Evolutionary conservation across 2,797 vertebrate species (phyloP).

Genomic region (Labeo calbasu): DNA sequence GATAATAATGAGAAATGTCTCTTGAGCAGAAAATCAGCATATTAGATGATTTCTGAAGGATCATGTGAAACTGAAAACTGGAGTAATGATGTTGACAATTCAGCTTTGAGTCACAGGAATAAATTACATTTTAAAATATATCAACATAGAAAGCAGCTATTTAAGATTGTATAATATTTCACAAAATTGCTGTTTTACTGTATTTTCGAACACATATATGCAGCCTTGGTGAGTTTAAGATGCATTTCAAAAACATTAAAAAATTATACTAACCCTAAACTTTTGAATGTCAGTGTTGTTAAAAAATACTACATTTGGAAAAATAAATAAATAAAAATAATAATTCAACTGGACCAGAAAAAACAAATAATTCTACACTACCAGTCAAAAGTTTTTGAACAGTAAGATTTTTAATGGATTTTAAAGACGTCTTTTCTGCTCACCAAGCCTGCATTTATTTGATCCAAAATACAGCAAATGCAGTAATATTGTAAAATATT

Average conservation of each 20-base stretch:
- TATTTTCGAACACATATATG: background rate
- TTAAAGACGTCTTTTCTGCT: too few relatives aligned
- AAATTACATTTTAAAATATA: background rate
- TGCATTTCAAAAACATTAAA: background rate
- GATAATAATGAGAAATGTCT: background rate
- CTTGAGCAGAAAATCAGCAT: background rate
- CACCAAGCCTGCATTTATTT: too few relatives aligned
- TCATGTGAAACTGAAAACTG: background rate
- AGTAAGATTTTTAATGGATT: too few relatives aligned
- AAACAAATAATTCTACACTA: background rate
- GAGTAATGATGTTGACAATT: background rate
- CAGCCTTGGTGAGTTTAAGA: background rate
- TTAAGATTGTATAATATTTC: background rate
- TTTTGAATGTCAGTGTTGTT: background rate
- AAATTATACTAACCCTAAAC: background rate
- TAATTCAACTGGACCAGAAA: background rate
- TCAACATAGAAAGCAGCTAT: background rate
- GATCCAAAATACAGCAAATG: too few relatives aligned
- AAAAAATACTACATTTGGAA: background rate
- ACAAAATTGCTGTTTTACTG: background rate
- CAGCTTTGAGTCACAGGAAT: background rate
- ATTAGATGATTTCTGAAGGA: background rate
- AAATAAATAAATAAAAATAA: background rate
- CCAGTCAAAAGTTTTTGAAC: too few relatives aligned
- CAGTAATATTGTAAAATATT: too few relatives aligned